Evolutionary conservation across 2,797 vertebrate genomes (phyloP).

Genomic region (Enteromius treurensis): DNA sequence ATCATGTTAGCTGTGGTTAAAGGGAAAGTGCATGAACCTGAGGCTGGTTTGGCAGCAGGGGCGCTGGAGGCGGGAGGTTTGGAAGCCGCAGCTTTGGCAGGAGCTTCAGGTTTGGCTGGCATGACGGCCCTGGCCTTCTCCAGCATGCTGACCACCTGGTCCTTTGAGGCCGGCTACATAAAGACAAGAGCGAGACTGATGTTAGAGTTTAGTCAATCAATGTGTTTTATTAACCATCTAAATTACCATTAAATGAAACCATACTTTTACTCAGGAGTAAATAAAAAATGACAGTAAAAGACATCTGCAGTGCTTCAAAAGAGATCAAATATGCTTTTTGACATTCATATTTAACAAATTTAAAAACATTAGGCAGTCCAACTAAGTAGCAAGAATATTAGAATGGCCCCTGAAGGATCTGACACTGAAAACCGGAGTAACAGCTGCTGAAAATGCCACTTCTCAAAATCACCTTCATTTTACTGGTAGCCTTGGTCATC

Average conservation of each 20-base stretch:
- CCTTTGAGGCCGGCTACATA: slow-evolving; percentile 91
- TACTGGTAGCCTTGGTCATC: slow-evolving; percentile 91
- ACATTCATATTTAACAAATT: background rate
- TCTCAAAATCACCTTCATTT: slow-evolving; percentile 85
- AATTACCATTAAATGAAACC: background rate
- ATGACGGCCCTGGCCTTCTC: slow-evolving; percentile 93
- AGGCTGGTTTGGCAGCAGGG: slow-evolving; percentile 64
- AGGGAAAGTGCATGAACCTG: slow-evolving; percentile 73
- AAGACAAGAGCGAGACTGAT: slow-evolving; percentile 34
- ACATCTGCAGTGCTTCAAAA: background rate
- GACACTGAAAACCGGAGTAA: background rate
- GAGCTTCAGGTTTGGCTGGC: slow-evolving; percentile 88
- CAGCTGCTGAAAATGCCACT: background rate
- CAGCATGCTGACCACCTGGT: slow-evolving; percentile 90
- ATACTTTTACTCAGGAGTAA: background rate
- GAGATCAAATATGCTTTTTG: background rate
- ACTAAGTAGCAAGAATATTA: background rate
- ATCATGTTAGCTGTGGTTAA: background rate
- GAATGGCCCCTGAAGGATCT: background rate
- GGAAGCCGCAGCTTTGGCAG: slow-evolving; percentile 76
- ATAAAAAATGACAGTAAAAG: background rate
- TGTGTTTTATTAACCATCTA: background rate
- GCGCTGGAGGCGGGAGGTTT: slow-evolving; percentile 70
- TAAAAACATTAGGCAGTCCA: background rate
- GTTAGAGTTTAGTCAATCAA: slow-evolving; percentile 12